Conservation (phyloP, 2,113 vertebrate genomes). For the Zosterops hypoxanthus region DNA sequence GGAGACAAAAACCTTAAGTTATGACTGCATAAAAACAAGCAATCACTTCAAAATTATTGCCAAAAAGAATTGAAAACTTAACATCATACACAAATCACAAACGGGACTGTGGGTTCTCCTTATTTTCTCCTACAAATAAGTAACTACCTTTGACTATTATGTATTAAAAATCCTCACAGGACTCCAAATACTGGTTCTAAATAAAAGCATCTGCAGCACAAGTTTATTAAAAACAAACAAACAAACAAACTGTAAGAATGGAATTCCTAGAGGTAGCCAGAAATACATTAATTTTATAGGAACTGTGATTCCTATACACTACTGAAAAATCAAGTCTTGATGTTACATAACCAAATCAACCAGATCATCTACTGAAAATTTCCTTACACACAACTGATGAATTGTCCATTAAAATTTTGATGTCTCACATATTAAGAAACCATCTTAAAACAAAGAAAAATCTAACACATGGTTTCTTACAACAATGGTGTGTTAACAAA, state of each 20-base stretch:
- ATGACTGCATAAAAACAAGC: background rate
- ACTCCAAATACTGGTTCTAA: background rate
- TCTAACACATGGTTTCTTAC: background rate
- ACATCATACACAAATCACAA: background rate
- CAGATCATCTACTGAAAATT: background rate
- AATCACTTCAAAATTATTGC: background rate
- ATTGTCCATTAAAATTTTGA: background rate
- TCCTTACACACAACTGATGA: background rate
- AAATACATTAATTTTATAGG: background rate
- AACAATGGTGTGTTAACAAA: background rate
- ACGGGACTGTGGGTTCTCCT: background rate
- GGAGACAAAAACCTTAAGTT: background rate
- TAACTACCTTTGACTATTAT: background rate
- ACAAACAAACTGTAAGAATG: background rate
- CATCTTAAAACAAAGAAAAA: background rate
- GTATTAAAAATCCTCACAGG: background rate
- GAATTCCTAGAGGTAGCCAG: background rate
- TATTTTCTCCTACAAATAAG: background rate
- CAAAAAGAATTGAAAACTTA: background rate
- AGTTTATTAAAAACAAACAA: background rate
- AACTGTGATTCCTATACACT: background rate
- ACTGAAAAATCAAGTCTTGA: background rate
- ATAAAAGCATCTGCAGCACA: background rate
- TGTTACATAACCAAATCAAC: background rate
- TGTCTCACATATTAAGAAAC: background rate